A percentile compares a stretch with the other conserved stretches of the same genome.
phyloP scores from a whole-genome alignment of 53 echinoderm and acorn worm species.

The Temnopleurus reevesii region DNA sequence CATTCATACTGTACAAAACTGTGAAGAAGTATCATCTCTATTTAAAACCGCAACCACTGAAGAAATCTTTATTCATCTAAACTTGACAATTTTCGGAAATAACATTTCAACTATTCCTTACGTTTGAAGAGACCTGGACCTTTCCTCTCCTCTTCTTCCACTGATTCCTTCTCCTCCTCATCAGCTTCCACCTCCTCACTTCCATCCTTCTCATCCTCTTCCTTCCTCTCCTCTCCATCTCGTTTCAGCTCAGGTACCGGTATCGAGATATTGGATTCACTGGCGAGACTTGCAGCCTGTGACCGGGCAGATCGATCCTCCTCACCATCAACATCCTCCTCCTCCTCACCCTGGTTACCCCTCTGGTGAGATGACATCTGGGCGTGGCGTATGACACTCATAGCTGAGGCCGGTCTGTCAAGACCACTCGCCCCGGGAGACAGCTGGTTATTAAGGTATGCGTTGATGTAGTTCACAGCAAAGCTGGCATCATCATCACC shows the following conservation, averaged over 20 bases:
- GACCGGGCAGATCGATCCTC: neutral
- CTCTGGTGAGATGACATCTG: constrained; percentile 31
- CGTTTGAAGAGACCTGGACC: constrained; percentile 42
- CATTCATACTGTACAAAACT: too few species aligned
- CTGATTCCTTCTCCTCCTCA: neutral
- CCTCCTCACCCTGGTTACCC: neutral
- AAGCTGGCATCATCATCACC: constrained; percentile 59
- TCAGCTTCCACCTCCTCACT: neutral
- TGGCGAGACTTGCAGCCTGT: neutral
- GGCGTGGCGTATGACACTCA: constrained; percentile 64
- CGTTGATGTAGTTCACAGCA: constrained; percentile 60
- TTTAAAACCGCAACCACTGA: too few species aligned
- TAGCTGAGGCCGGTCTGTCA: constrained; percentile 77
- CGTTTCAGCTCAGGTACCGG: neutral
- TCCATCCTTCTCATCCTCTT: neutral
- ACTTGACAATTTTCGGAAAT: too few species aligned
- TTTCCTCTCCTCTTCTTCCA: neutral
- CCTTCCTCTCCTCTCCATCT: constrained; percentile 11
- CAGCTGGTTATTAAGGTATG: constrained; percentile 64
- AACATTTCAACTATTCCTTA: neutral
- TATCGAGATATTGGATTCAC: constrained; percentile 26
- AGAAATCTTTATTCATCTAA: too few species aligned
- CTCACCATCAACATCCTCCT: neutral
- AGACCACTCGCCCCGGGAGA: constrained; percentile 59
- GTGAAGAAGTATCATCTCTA: too few species aligned